A percentile compares a stretch with the other conserved stretches of the same genome.
phyloP scores from a whole-genome alignment of 2,113 vertebrate genomes.

The Pholis gunnellus region DNA sequence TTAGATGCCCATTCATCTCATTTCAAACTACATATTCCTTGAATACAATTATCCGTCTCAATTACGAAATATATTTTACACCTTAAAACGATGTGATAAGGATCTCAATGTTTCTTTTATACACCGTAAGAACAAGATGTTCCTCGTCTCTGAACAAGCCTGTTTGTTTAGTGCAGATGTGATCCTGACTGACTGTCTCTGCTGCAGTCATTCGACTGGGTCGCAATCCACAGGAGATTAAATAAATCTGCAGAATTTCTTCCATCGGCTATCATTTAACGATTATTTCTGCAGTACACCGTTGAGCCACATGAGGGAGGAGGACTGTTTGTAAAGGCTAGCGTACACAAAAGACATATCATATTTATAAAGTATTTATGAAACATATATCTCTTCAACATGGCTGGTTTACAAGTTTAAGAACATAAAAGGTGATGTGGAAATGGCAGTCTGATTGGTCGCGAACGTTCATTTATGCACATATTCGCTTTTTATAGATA shows the following conservation, averaged over 20 bases:
- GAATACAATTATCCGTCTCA: slow-evolving; percentile 67
- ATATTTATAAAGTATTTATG: too few species aligned
- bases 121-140: slow-evolving; percentile 25
- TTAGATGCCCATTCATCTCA: slow-evolving; percentile 54
- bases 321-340: too few species aligned
- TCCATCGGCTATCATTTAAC: neutral
- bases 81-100: slow-evolving; percentile 69
- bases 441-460: too few species aligned
- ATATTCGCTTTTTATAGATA: too few species aligned
- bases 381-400: too few species aligned
- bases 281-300: neutral
- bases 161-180: neutral
- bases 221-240: neutral
- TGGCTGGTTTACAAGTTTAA: too few species aligned
- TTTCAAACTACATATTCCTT: slow-evolving; percentile 65
- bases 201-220: neutral
- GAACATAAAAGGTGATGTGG: too few species aligned
- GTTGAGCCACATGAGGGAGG: too few species aligned
- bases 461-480: too few species aligned
- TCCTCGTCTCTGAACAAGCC: neutral
- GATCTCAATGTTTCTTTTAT: slow-evolving; percentile 21
- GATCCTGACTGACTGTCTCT: neutral
- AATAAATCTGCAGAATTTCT: neutral
- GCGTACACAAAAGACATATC: too few species aligned
- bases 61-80: slow-evolving; percentile 67